Evolutionary conservation across 2,113 vertebrate genomes (phyloP), one percentile per base, ranked within the genome.

Genomic region (Ictidomys tridecemlineatus): DNA sequence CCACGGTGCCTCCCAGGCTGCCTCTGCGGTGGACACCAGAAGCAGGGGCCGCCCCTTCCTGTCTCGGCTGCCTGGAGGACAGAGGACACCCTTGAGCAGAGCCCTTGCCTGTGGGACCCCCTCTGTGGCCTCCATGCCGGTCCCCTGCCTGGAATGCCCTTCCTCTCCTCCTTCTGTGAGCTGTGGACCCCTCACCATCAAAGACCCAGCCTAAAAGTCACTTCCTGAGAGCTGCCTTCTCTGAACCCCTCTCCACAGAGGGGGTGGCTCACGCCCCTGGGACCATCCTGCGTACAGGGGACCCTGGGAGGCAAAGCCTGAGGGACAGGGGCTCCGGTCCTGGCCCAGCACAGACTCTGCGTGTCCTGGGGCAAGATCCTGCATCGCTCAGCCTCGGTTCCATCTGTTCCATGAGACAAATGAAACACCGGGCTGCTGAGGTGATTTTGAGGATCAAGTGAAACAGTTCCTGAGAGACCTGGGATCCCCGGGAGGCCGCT

Each of bases 61-160:
- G 98, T 99, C 99, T 1, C 97, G 99, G 93, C 99, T 98, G 0
- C 99, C 99, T 99, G 98, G 0, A 86, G 61, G 76, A 61, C 1
- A 92, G 63, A 76, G 85, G 69, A 63, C 34, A 93, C 61, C 13
- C 0, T 0, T 16, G 8, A 69, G 7, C 85, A 22, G 30, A 17
- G 14, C 0, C 12, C 18, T 67, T 16, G 13, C 17, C 22, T n/a
- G 17, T 1, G 18, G n/a, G 67, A 74, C 48, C 53, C 30, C 48
- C 45, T 32, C 39, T 39, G 11, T 7, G 67, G 56, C 11, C 48
- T 65, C 63, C 20, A 58, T 63, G 51, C 14, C 74, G 34, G 32
- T 45, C 20, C 28, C 87, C 61, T 37, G 39, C 48, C 48, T 53
- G 61, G 7, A 73, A 45, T 13, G 3, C 20, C 14, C 58, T 89